Evolutionary conservation across 2,113 vertebrate genomes (phyloP), one percentile per base, ranked within the genome.

Genomic region (Setophaga petechia): DNA sequence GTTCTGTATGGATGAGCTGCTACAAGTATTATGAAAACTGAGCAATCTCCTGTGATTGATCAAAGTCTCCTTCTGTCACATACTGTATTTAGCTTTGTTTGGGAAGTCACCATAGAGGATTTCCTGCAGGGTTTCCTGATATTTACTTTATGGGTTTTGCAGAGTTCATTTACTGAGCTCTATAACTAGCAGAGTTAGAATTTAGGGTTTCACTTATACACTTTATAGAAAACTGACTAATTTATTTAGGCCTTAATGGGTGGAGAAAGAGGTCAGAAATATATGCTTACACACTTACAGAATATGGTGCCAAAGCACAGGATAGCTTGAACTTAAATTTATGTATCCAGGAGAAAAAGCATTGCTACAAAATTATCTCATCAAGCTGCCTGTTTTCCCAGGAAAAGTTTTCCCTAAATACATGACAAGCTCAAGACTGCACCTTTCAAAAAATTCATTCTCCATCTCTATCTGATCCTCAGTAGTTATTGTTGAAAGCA

Each of bases 401-500:
- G 94, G 93, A 89, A 96, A 90, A 95, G 93, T 95, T 96, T 96
- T 96, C 94, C 94, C 88, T 93, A 97, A 96, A 97, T 95, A 97
- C 89, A 84, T 96, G 94, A 96, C 94, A 96, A 97, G 95, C 93
- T 96, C 96, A 97, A 97, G 92, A 96, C 93, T 96, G 96, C 93
- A 96, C 95, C 95, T 97, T 96, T 96, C 95, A 97, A 96, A 97
- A 96, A 94, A 95, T 94, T 96, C 93, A 90, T 93, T 94, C 90
- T 95, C 85, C 95, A 94, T 95, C 84, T 92, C 96, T 96, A 96
- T 97, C 95, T 95, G 96, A 94, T 97, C 94, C 84, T 96, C 93
- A 97, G 94, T 92, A 96, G 92, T 95, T 96, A 92, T 94, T 97
- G 96, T 97, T 97, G 95, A 97, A 97, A 94, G 96, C 90, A 94